Conservation (phyloP, 2,888 invertebrate genomes). For the Ptilodon capucinus region DNA sequence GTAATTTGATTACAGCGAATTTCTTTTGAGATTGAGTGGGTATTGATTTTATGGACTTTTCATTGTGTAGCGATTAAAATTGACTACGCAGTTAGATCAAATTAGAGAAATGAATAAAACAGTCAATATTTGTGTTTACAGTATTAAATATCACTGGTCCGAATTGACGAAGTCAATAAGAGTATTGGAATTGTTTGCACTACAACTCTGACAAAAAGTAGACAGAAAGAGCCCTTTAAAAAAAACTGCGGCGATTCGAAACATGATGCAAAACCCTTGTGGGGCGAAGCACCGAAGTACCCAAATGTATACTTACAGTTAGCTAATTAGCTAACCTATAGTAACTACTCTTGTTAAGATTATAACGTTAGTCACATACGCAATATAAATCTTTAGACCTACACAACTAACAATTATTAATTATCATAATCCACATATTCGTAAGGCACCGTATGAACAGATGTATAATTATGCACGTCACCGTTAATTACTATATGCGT, state of each 20-base stretch:
- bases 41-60: constrained; percentile 20
- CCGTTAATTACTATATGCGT: constrained; percentile 37
- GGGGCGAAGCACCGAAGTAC: no score
- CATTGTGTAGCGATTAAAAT: not conserved
- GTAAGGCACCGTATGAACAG: constrained; percentile 13
- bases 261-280: no score
- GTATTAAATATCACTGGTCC: no score
- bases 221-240: no score
- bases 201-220: no score
- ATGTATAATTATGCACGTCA: constrained; percentile 30
- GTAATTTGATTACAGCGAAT: constrained; percentile 38
- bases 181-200: no score
- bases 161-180: no score
- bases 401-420: constrained; percentile 1
- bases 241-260: no score
- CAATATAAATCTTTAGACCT: not conserved
- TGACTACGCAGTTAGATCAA: not conserved
- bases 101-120: not conserved
- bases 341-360: no score
- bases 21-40: constrained; percentile 18
- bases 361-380: not conserved
- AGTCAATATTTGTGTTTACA: no score
- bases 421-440: constrained; percentile 6
- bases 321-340: no score
- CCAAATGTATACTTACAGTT: no score